Evolutionary conservation across 1,140 invertebrate genomes (phyloP), one percentile per base, ranked within the genome.

Genomic region (Eulimnadia texana): DNA sequence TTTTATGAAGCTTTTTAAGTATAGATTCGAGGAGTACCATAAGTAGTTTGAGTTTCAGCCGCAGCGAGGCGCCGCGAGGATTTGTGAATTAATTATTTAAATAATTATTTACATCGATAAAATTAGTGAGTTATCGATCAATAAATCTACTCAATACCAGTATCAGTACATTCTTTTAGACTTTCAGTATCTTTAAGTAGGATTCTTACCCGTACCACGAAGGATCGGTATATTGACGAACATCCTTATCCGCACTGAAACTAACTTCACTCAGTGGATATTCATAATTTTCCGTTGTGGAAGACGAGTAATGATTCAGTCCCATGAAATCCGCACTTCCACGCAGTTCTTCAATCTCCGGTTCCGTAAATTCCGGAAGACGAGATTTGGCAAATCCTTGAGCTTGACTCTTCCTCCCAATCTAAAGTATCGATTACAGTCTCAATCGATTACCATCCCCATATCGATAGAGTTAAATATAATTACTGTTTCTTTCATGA

Each of bases 291-390:
- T 42, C 60, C 3, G 64, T 65, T 1, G 64, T 27, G 33, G 61
- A 19, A 27, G 66, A 67, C 3, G 70, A 68, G 58, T 74, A 77
- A 60, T 72, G 73, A 67, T 75, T 74, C 24, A 77, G 64, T 20
- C 72, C 73, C 57, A 77, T 64, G 54, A 74, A 77, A 64, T 77
- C 74, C 13, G 68, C 62, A 24, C 66, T 62, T 19, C 63, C 64
- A 60, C 13, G 20, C 1, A 62, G 22, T 22, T 25, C 16, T 50
- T 27, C 49, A 16, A 29, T 64, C 25, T 64, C 58, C n/a, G 59
- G 56, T 13, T 50, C 57, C 1, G 62, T 63, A 33, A 63, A 63
- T 20, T 59, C 50, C 2, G 56, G 62, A 11, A 63, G 56, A 10
- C 62, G 55, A 1, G 62, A 63, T 60, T 50, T 10, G 50, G 24